These are phyloP conservation scores for Lithophane semibrunnea DNA, from an alignment of 2,888 invertebrate genomes.

Conservation along the genomic window DNA sequence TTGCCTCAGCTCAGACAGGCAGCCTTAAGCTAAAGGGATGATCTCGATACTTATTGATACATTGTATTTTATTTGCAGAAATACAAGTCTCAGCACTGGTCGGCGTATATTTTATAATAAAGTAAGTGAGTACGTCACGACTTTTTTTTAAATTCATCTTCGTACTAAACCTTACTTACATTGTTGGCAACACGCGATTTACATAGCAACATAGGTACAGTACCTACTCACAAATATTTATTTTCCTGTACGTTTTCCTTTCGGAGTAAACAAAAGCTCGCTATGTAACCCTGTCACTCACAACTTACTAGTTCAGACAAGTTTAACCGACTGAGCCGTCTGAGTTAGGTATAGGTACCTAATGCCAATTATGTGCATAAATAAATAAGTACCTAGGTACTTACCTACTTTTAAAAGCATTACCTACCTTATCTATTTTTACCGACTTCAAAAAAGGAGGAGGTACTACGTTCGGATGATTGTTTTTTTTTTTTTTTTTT, in stretches of 20 bases:
- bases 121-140: not conserved
- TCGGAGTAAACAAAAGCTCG: not conserved
- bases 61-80: too few species aligned
- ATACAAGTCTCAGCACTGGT: not conserved
- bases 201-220: not conserved
- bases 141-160: too few species aligned
- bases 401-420: not conserved
- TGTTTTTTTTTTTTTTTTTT: too few species aligned
- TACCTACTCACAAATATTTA: slow-evolving; percentile 16
- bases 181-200: not conserved
- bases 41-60: too few species aligned
- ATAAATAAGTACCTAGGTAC: not conserved
- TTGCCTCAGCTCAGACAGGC: too few species aligned
- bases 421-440: too few species aligned
- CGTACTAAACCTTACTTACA: too few species aligned
- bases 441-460: too few species aligned
- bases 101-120: not conserved
- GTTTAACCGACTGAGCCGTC: slow-evolving; percentile 10
- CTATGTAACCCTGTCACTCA: slow-evolving; percentile 14
- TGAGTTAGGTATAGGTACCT: not conserved
- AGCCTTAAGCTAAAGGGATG: too few species aligned
- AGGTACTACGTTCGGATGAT: too few species aligned
- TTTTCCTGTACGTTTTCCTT: not conserved
- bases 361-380: not conserved
- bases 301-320: slow-evolving; percentile 32